These are phyloP conservation scores for Meleagris gallopavo DNA, from an alignment of 2,113 vertebrate species.

Conservation along the genomic window DNA sequence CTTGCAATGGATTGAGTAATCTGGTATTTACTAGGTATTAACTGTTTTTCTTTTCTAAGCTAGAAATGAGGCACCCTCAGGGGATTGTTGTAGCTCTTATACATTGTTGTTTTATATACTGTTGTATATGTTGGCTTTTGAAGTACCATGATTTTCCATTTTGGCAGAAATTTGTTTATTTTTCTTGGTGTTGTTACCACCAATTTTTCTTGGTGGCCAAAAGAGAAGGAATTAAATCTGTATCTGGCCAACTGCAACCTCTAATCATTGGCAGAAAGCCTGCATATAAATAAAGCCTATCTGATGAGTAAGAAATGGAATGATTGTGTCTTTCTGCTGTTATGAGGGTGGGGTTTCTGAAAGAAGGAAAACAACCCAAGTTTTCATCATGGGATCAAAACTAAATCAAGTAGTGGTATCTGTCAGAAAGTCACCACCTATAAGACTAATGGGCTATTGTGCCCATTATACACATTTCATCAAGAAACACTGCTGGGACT, in stretches of 20 bases:
- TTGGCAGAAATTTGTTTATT: background rate
- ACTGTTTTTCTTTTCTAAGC: background rate
- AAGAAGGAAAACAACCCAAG: background rate
- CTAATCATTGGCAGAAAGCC: conserved; percentile 1
- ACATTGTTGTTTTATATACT: background rate
- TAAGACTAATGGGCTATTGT: background rate
- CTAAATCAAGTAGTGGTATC: background rate
- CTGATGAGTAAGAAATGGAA: background rate
- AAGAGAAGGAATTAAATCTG: background rate
- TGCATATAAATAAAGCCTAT: background rate
- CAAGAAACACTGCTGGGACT: background rate
- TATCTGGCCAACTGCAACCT: background rate
- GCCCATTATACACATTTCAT: background rate
- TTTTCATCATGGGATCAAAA: background rate
- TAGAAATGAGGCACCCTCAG: background rate
- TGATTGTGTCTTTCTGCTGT: background rate
- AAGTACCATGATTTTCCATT: background rate
- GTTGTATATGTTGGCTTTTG: background rate
- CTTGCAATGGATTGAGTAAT: background rate
- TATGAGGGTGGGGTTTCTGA: background rate
- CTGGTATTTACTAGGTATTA: background rate
- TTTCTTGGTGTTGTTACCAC: background rate
- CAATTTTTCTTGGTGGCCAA: background rate
- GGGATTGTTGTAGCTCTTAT: background rate
- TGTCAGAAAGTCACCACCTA: background rate